Percentiles rank a stretch among this genome's conserved stretches.
phyloP scores from a whole-genome alignment of 2,797 vertebrate species.

The Scyliorhinus canicula region DNA sequence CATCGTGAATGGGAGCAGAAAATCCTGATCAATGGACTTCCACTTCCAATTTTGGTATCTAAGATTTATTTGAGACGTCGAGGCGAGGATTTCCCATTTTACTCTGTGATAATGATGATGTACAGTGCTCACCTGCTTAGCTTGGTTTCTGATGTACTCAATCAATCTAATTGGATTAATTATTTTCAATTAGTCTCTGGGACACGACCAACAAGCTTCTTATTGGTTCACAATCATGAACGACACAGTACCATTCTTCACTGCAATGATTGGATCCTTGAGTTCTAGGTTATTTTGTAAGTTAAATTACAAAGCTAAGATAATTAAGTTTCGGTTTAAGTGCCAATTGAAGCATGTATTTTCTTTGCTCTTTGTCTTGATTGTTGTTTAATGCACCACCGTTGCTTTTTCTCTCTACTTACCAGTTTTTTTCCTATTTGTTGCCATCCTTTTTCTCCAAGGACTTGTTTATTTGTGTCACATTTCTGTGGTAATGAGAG shows the following conservation, averaged over 20 bases:
- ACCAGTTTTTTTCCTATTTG: background rate
- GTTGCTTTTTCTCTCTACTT: background rate
- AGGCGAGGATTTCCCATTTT: background rate
- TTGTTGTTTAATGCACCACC: background rate
- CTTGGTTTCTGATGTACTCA: background rate
- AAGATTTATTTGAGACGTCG: background rate
- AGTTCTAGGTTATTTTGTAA: background rate
- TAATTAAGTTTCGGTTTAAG: background rate
- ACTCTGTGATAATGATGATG: background rate
- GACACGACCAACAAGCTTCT: background rate
- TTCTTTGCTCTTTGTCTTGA: background rate
- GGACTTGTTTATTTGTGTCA: background rate
- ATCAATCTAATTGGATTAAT: background rate
- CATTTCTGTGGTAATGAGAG: background rate
- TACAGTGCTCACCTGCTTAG: too few relatives aligned
- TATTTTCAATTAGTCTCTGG: background rate
- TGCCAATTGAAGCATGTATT: background rate
- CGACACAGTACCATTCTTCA: background rate
- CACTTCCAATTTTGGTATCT: background rate
- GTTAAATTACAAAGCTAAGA: background rate
- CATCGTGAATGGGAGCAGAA: too few relatives aligned
- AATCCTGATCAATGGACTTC: background rate
- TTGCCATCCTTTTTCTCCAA: background rate
- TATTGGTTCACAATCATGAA: background rate
- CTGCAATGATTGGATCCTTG: background rate